These are phyloP conservation scores for Delphinapterus leucas DNA, from an alignment of 2,113 vertebrate genomes.

Conservation along the genomic window DNA sequence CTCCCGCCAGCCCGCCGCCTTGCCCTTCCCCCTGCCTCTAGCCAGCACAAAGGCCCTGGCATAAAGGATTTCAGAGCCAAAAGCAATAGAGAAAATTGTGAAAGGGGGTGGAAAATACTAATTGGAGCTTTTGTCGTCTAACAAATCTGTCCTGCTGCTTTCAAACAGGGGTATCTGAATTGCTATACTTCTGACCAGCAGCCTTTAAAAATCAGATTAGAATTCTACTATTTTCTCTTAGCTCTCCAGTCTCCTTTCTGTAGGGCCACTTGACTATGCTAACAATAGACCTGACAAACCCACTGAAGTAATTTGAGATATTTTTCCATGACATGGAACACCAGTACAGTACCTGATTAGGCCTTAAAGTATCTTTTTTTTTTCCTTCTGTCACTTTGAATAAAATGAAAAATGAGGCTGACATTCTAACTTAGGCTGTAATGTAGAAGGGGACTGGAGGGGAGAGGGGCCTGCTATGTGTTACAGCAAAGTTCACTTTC, in stretches of 20 bases:
- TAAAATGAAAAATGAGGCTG: conserved; percentile 42
- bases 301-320: conserved; percentile 45
- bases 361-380: conserved; percentile 37
- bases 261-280: conserved; percentile 78
- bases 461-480: neutral
- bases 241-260: conserved; percentile 68
- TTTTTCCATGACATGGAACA: conserved; percentile 15
- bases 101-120: conserved; percentile 90
- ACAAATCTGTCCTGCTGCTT: conserved; percentile 87
- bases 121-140: conserved; percentile 87
- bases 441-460: neutral
- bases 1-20: neutral
- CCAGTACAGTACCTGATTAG: conserved; percentile 46
- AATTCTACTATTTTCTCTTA: conserved; percentile 78
- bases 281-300: conserved; percentile 74
- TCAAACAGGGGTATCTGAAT: conserved; percentile 84
- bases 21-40: conserved; percentile 67
- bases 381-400: neutral
- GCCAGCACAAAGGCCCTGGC: conserved; percentile 81
- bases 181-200: conserved; percentile 82
- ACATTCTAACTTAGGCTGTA: neutral
- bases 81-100: conserved; percentile 84
- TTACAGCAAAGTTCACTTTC: neutral
- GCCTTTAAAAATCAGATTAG: conserved; percentile 81
- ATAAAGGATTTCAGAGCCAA: conserved; percentile 82